Base-by-base conservation (phyloP, 1,140 invertebrate genomes). In the Drosophila micromelanica region DNA sequence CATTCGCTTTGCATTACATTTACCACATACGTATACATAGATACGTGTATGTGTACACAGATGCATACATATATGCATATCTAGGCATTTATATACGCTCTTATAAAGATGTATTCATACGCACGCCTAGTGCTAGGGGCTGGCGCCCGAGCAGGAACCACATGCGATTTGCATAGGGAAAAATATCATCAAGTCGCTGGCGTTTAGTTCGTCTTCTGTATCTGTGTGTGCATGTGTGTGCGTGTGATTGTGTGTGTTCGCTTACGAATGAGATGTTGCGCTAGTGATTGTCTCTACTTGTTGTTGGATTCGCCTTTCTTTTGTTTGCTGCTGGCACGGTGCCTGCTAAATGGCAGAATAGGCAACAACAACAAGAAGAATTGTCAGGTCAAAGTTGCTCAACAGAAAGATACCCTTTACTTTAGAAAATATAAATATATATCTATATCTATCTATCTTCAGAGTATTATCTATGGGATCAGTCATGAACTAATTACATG, bases 91-190 rank as follows among this genome's bases (percentile, higher is more conserved):
- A 64, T 30, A 56, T 43, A 32, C 55, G 64, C 52, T 52, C 61
- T 52, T 63, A 71, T 60, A 51, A 67, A 79, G 80, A 75, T 81
- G 65, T 79, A 82, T 82, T 84, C 80, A 79, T 84, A 82, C 72
- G 80, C 80, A 82, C 75, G 79, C 76, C 72, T 79, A 79, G 78
- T 59, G 51, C 12, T 42, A 49, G 42, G 45, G 42, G 56, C 42
- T 48, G 43, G 56, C 61, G 65, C 51, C 35, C 56, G 49, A 49
- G 52, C 69, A 71, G 67, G 46, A 80, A 75, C 74, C 73, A 73
- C 73, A 85, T 85, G 62, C 73, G 64, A 85, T 85, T 85, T 85
- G 77, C 81, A 85, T 85, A 80, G 73, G 70, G 61, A 84, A 85
- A 79, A 70, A 85, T 73, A 68, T 62, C 80, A 70, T 64, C 54